Base-by-base conservation (phyloP, 2,888 invertebrate species). In the Pterobdella sp. region DNA sequence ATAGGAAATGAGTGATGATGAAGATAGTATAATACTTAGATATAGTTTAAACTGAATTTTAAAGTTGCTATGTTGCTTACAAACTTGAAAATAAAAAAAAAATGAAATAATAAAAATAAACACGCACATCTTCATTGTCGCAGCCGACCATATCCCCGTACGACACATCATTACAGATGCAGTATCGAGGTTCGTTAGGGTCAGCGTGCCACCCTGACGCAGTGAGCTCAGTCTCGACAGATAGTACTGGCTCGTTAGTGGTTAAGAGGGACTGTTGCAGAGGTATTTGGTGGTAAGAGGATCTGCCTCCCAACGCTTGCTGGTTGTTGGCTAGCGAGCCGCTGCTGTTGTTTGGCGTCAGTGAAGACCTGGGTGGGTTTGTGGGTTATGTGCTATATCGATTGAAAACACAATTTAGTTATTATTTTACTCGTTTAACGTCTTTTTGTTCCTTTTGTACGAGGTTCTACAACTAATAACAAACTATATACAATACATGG, bases 81-180 rank as follows among this genome's bases (percentile, higher is more conserved):
- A 67, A 34, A 67, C 10, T 29, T 10, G n/a, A 67, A 18, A 14
- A 32, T 14, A 32, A 34, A 31, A 32, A 26, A n/a, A n/a, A n/a
- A n/a, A n/a, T n/a, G n/a, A n/a, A n/a, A n/a, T n/a, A n/a, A n/a
- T n/a, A n/a, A n/a, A n/a, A n/a, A n/a, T n/a, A n/a, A 70, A 42
- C 1, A 87, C 90, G 88, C 84, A 93, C 93, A 82, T 93, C 92
- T 84, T 92, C 91, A 84, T 96, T 96, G 86, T 98, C 97, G 86
- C 98, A 97, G 75, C 96, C 97, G 64, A 98, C 95, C 97, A 97
- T 97, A 83, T 94, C 94, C 0, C 96, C 96, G 81, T 95, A 96
- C 0, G 94, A 94, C 31, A 95, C 93, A 85, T 96, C 94, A 85
- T 95, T 94, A 85, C 96, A 96, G 79, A 94, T 88, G 84, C 95